phyloP scores from a whole-genome alignment of 2,113 vertebrate genomes.

The Stomatorhinus ivindoensis region DNA sequence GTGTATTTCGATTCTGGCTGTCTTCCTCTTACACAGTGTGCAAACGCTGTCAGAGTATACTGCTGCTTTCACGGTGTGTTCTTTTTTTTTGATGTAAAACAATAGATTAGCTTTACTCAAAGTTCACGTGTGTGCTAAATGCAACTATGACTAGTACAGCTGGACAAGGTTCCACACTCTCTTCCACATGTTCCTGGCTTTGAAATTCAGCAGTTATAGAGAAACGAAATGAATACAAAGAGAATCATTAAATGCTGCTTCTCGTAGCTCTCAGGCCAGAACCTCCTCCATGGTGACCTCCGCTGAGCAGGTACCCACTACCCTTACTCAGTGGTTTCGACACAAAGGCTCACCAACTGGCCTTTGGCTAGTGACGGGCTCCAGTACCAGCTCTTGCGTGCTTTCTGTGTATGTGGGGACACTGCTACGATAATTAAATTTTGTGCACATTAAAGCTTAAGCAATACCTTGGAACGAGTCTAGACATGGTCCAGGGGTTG shows the following conservation, averaged over 20 bases:
- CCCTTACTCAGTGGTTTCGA: neutral
- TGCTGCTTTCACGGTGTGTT: neutral
- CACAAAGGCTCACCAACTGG: neutral
- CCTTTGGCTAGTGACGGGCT: neutral
- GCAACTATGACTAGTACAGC: neutral
- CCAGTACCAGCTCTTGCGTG: neutral
- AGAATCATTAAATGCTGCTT: neutral
- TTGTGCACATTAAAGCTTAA: neutral
- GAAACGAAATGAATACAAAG: neutral
- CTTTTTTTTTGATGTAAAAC: neutral
- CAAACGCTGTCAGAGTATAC: neutral
- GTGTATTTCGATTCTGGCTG: neutral
- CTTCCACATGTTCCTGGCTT: neutral
- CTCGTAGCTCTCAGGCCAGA: neutral
- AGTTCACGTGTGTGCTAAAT: neutral
- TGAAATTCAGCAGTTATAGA: neutral
- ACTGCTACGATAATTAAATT: neutral
- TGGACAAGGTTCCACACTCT: neutral
- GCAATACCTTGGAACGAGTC: conserved; percentile 24
- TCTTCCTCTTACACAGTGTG: neutral
- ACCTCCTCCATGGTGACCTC: neutral
- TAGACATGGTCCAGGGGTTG: conserved; percentile 25
- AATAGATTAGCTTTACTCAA: neutral
- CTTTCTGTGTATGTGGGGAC: conserved; percentile 30
- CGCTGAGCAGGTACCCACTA: neutral